Evolutionary conservation across 2,113 vertebrate species (phyloP), one percentile per base, ranked within the genome.

Genomic region (Periophthalmus modestus): DNA sequence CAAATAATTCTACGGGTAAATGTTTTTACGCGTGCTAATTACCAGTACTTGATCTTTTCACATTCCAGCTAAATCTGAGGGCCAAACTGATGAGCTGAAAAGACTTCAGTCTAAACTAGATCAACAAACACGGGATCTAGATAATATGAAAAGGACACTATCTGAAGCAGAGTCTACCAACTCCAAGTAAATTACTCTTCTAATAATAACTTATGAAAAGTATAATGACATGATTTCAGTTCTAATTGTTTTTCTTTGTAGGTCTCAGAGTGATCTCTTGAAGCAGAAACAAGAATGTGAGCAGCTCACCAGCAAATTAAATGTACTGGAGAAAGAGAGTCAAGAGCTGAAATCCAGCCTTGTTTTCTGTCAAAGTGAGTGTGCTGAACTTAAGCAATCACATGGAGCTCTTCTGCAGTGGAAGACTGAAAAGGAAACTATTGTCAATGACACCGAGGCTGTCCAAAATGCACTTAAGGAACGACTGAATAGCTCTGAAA

Each of bases 401-500:
- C 84, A 90, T 84, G 71, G 81, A 77, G 71, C 76, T 71, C 91
- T 97, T 82, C 91, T 92, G 77, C 86, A 75, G 5, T 95, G 95
- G 95, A 98, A 95, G 85, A 93, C 80, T 19, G 94, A 96, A 88
- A 95, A 91, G 0, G 93, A 95, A 78, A 66, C 80, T 18, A 68
- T 94, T 71, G 68, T 96, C 50, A 91, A 83, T 83, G 81, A 94
- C 52, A 75, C 93, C 16, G 88, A 91, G 43, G 88, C 88, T 23
- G 94, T 96, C 77, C 96, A 94, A 21, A 93, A 93, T 77, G 76
- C 65, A 21, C 86, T 97, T 75, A 73, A 82, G 21, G 85, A 79
- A 80, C 93, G 90, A 83, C 90, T 96, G 34, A 71, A 66, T 52
- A 88, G 88, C 48, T 86, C 97, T 89, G 94, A 97, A 80, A 87